A percentile compares a stretch with the other conserved stretches of the same genome.
Evolutionary conservation across 2,113 vertebrate species (phyloP).

Genomic region (Xiphophorus hellerii): DNA sequence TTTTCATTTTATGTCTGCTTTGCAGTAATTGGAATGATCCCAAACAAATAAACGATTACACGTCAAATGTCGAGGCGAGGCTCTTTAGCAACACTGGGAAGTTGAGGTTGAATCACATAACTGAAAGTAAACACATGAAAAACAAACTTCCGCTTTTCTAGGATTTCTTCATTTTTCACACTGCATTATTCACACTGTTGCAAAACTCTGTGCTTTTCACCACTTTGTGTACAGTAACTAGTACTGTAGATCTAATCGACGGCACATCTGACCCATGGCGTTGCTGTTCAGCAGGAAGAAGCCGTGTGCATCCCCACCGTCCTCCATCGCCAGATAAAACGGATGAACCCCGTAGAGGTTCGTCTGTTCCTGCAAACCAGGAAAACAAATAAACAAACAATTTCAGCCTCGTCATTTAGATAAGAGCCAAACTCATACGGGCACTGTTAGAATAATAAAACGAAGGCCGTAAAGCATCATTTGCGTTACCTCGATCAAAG

Average conservation of each 20-base stretch:
- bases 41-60: not conserved
- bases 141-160: constrained; percentile 29
- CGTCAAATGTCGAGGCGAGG: not conserved
- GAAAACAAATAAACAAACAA: not conserved
- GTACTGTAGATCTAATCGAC: not conserved
- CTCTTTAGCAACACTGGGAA: not conserved
- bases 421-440: not conserved
- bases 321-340: constrained; percentile 88
- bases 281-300: constrained; percentile 94
- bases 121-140: not conserved
- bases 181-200: not conserved
- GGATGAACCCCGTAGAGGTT: constrained; percentile 91
- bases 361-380: constrained; percentile 76
- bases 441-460: not conserved
- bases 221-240: not conserved
- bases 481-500: too few species aligned
- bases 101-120: not conserved
- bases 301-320: constrained; percentile 83
- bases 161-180: constrained; percentile 1
- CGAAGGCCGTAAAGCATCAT: too few species aligned
- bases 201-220: not conserved
- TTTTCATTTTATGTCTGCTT: not conserved
- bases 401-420: too few species aligned
- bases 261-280: constrained; percentile 77
- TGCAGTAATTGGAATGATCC: not conserved